A percentile compares a stretch with the other conserved stretches of the same genome.
phyloP scores from a whole-genome alignment of 1,140 invertebrate species.

The Drosophila orosa region DNA sequence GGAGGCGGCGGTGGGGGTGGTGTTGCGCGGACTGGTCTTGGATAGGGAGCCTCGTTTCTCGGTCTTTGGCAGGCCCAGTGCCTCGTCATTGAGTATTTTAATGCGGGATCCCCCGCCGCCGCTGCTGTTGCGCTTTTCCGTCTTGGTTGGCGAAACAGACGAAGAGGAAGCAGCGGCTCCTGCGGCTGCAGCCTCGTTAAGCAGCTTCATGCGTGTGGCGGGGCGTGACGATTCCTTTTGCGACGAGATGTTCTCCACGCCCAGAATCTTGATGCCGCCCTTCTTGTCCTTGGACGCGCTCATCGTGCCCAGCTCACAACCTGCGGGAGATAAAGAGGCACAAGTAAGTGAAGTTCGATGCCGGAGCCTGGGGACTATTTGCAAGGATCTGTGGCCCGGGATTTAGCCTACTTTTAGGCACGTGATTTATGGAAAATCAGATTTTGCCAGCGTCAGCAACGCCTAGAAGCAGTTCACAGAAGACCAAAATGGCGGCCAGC shows the following conservation, averaged over 20 bases:
- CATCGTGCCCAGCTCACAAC: constrained; percentile 32
- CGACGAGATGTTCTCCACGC: constrained; percentile 37
- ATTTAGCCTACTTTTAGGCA: constrained; percentile 75
- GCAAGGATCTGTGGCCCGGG: constrained; percentile 45
- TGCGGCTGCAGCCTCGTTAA: constrained; percentile 49
- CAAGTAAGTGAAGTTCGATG: not conserved
- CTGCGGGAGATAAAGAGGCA: not conserved
- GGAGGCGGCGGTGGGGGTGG: constrained; percentile 11
- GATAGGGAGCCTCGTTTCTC: constrained; percentile 35
- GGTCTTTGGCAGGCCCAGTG: constrained; percentile 22
- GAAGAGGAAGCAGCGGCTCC: not conserved
- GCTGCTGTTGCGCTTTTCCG: constrained; percentile 48
- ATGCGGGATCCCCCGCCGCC: constrained; percentile 30
- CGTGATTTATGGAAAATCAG: constrained; percentile 54
- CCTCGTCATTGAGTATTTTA: constrained; percentile 76
- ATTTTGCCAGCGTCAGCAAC: constrained; percentile 79
- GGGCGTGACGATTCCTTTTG: constrained; percentile 47
- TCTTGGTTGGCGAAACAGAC: constrained; percentile 15
- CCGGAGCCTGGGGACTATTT: not conserved
- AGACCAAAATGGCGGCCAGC: constrained; percentile 64
- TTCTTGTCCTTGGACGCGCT: constrained; percentile 48
- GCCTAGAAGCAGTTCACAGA: constrained; percentile 76
- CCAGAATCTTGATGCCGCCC: constrained; percentile 60
- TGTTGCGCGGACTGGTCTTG: constrained; percentile 13
- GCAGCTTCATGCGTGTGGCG: constrained; percentile 57